Conservation (phyloP, 1,140 invertebrate species). For the Diplogasteroides magnus region DNA sequence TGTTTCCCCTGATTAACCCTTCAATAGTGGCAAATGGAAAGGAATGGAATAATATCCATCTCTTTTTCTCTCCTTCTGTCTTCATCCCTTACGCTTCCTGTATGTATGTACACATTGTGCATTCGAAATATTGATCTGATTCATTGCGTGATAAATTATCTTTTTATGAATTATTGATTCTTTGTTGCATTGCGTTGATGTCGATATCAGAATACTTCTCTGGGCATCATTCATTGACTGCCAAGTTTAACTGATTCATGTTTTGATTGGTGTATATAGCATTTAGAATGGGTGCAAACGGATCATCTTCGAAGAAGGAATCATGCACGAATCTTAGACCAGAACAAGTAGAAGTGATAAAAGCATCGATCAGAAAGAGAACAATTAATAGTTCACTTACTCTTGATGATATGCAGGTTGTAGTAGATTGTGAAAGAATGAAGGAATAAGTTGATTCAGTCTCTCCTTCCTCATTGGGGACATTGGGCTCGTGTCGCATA, state of each 20-base stretch:
- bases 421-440: neutral
- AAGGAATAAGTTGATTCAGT: neutral
- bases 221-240: constrained; percentile 4
- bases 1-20: neutral
- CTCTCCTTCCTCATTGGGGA: neutral
- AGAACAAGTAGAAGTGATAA: neutral
- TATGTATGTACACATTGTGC: too few species aligned
- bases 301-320: constrained; percentile 1
- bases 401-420: too few species aligned
- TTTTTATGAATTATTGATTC: neutral
- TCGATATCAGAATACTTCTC: too few species aligned
- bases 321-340: constrained; percentile 1
- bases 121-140: neutral
- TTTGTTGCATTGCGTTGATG: neutral
- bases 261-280: neutral
- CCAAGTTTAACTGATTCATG: neutral
- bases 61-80: constrained; percentile 2
- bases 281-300: constrained; percentile 9
- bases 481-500: neutral
- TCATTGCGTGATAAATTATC: neutral
- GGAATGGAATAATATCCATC: neutral
- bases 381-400: neutral
- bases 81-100: too few species aligned
- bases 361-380: neutral
- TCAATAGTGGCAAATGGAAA: neutral